Conservation (phyloP, 2,113 vertebrate species). For the Leptosomus discolor region DNA sequence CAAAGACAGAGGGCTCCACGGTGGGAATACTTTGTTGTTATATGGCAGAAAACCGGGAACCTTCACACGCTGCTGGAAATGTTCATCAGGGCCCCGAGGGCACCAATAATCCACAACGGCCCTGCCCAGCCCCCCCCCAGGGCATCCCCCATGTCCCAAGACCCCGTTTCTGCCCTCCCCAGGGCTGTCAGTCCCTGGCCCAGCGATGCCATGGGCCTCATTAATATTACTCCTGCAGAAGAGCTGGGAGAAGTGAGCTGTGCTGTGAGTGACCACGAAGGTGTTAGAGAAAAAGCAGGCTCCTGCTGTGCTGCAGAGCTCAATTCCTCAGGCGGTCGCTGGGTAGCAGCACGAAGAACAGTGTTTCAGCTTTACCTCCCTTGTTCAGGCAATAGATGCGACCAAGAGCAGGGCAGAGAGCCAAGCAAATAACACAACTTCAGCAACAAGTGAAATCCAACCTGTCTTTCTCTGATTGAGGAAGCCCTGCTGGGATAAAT, state of each 20-base stretch:
- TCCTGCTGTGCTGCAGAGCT: not conserved
- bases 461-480: not conserved
- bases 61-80: not conserved
- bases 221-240: too few species aligned
- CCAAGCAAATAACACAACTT: not conserved
- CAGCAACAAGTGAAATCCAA: not conserved
- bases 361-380: not conserved
- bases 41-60: not conserved
- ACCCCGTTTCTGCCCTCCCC: not conserved
- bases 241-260: not conserved
- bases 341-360: not conserved
- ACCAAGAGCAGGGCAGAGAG: not conserved
- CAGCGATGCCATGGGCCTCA: rapidly evolving
- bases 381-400: not conserved
- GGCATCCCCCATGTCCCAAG: not conserved
- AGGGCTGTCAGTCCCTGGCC: rapidly evolving
- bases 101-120: rapidly evolving
- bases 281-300: not conserved
- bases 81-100: not conserved
- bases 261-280: not conserved
- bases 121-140: not conserved
- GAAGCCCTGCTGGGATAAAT: not conserved
- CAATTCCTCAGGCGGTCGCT: not conserved
- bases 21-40: rapidly evolving
- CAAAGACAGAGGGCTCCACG: not conserved